phyloP scores from a whole-genome alignment of 2,888 invertebrate species.

The Leucophenga montana region DNA sequence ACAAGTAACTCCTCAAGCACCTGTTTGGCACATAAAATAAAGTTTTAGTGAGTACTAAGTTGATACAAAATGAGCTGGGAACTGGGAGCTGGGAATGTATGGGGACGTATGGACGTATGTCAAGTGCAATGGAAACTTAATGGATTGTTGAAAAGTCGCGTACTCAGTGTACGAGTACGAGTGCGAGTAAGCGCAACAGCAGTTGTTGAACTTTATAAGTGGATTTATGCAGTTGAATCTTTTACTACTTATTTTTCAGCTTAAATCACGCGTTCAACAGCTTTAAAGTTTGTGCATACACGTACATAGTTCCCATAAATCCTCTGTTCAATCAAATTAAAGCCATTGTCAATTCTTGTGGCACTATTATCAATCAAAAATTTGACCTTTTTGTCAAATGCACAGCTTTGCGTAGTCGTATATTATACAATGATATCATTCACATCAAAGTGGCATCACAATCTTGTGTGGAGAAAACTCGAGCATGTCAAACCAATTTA shows the following conservation, averaged over 20 bases:
- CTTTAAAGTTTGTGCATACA: no score
- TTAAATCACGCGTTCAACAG: no score
- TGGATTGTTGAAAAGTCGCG: conserved; percentile 5
- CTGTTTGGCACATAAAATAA: conserved; percentile 67
- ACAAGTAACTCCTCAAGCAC: conserved; percentile 80
- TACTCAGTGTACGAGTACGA: not conserved
- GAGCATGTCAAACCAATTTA: not conserved
- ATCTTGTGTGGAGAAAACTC: not conserved
- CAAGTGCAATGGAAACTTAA: not conserved
- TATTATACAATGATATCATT: not conserved
- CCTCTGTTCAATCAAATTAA: no score
- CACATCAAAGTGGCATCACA: not conserved
- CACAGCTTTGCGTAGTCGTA: not conserved
- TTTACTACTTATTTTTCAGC: no score
- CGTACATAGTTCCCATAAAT: no score
- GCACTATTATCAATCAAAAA: conserved; percentile 9
- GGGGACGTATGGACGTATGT: no score
- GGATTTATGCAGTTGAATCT: not conserved
- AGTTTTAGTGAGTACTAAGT: not conserved
- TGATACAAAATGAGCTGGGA: no score
- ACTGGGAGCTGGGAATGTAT: no score
- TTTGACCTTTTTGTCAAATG: not conserved
- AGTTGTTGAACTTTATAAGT: not conserved
- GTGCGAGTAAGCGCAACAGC: not conserved
- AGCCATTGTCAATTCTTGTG: no score